phyloP scores from a whole-genome alignment of 2,797 vertebrate genomes.

The Myotis vivesi region DNA sequence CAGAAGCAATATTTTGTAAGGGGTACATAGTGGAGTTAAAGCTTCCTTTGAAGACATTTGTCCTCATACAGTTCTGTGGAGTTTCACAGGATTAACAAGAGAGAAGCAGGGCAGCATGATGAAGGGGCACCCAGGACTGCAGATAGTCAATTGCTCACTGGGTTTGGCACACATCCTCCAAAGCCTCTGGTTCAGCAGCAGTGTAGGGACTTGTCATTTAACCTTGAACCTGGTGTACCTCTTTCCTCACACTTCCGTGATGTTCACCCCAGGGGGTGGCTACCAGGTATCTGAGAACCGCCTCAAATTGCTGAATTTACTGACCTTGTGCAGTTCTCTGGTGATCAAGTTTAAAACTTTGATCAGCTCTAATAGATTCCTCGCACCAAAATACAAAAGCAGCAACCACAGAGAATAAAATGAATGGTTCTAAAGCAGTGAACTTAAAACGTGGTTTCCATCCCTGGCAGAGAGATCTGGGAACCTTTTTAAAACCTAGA shows the following conservation, averaged over 20 bases:
- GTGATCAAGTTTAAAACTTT: background rate
- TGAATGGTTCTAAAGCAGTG: background rate
- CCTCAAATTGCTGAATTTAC: background rate
- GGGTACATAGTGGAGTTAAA: background rate
- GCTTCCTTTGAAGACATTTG: background rate
- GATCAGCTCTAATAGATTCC: background rate
- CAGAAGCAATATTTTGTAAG: conserved; percentile 19
- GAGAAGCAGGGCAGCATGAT: background rate
- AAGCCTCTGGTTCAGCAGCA: background rate
- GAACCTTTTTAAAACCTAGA: background rate
- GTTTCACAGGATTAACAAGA: background rate
- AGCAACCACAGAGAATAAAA: background rate
- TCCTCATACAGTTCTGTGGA: background rate
- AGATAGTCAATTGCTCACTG: accelerated
- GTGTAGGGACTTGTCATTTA: background rate
- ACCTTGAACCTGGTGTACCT: background rate
- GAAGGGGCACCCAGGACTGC: background rate
- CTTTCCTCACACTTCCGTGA: background rate
- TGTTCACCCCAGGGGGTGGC: background rate
- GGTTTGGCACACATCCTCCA: background rate
- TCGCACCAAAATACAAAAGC: conserved; percentile 21
- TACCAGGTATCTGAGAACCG: background rate
- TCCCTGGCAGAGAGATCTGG: background rate
- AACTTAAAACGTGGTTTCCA: background rate
- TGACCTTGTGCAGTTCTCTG: background rate